These are phyloP conservation scores for Parauchenoglanis punctatus DNA, from an alignment of 2,797 vertebrate species.

Conservation along the genomic window DNA sequence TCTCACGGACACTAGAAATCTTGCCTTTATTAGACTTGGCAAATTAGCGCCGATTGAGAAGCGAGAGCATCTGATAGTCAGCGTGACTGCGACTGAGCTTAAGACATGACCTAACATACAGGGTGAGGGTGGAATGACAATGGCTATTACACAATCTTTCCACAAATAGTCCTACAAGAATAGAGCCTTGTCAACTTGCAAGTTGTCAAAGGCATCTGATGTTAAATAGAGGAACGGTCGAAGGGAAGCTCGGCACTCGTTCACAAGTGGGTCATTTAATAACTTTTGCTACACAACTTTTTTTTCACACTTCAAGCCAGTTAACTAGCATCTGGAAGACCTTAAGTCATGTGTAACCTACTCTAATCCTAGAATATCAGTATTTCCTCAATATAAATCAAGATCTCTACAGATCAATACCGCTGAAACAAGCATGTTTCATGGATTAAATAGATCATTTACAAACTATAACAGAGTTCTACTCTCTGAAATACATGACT, in stretches of 20 bases:
- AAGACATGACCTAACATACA: conserved; percentile 30
- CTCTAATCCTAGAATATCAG: too few relatives aligned
- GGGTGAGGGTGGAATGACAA: conserved; percentile 62
- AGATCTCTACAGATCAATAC: too few relatives aligned
- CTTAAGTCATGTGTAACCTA: not conserved
- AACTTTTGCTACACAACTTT: not conserved
- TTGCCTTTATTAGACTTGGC: not conserved
- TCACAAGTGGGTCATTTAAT: not conserved
- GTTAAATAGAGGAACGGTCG: not conserved
- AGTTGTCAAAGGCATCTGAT: conserved; percentile 28
- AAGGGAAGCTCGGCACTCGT: not conserved
- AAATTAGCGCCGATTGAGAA: not conserved
- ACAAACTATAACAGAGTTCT: not conserved
- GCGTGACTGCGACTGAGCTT: conserved; percentile 13
- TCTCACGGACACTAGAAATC: not conserved
- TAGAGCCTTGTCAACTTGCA: conserved; percentile 30
- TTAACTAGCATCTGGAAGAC: not conserved
- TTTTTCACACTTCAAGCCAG: not conserved
- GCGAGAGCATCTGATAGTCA: conserved; percentile 7
- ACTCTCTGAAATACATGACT: not conserved
- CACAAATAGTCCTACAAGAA: conserved; percentile 46
- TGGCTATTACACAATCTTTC: conserved; percentile 42
- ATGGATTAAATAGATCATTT: not conserved
- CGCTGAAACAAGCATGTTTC: not conserved
- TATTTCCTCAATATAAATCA: not conserved